Conservation (phyloP, 2,888 invertebrate species). For the Parnassius glacialis region DNA sequence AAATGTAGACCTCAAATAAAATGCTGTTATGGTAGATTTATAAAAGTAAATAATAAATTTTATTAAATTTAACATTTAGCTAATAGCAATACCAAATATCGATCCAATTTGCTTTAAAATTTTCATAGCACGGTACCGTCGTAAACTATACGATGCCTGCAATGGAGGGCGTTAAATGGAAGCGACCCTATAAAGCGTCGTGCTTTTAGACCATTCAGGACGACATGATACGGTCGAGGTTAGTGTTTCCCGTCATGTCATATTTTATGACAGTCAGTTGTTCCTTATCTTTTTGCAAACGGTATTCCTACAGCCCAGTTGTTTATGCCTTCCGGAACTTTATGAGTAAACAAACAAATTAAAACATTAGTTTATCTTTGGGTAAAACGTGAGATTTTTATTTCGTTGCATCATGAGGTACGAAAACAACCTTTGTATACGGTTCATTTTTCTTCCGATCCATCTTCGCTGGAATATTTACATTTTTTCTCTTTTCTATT, state of each 20-base stretch:
- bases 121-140: conserved; percentile 6
- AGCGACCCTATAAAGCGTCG: conserved; percentile 13
- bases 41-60: too few species aligned
- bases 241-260: conserved; percentile 23
- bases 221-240: conserved; percentile 16
- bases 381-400: too few species aligned
- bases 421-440: too few species aligned
- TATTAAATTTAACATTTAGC: not conserved
- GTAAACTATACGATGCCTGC: conserved; percentile 14
- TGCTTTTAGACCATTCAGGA: conserved; percentile 17
- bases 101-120: conserved; percentile 15
- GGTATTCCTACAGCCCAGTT: conserved; percentile 6
- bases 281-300: conserved; percentile 22
- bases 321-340: conserved; percentile 22
- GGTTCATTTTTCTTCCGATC: too few species aligned
- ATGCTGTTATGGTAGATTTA: too few species aligned
- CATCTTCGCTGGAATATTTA: too few species aligned
- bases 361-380: not conserved
- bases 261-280: conserved; percentile 24
- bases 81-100: conserved; percentile 5
- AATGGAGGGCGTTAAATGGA: conserved; percentile 11
- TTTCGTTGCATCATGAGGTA: too few species aligned
- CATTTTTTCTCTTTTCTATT: too few species aligned
- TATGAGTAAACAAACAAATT: conserved; percentile 18
- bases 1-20: too few species aligned